A percentile compares a stretch with the other conserved stretches of the same genome.
Conservation (phyloP, 2,888 invertebrate genomes). For the Oscheius sp. region DNA sequence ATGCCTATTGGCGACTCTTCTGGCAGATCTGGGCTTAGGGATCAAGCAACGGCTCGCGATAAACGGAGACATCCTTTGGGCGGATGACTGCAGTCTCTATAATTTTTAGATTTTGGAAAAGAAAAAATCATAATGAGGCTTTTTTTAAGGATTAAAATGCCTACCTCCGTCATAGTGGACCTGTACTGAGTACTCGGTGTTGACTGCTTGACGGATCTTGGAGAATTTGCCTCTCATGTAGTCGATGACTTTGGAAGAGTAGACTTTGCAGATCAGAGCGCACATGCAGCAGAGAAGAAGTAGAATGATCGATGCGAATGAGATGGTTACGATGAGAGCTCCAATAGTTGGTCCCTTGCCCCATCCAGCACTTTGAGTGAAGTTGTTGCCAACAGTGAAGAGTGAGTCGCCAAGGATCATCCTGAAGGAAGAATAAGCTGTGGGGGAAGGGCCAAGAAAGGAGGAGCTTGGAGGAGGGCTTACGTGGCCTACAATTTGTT, state of each 20-base stretch:
- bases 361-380: neutral
- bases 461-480: too few species aligned
- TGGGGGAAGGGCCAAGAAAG: too few species aligned
- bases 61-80: too few species aligned
- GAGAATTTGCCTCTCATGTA: neutral
- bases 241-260: neutral
- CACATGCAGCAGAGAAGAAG: neutral
- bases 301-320: neutral
- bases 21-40: too few species aligned
- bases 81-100: too few species aligned
- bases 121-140: too few species aligned
- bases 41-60: too few species aligned
- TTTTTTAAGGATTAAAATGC: too few species aligned
- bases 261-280: neutral
- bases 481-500: too few species aligned
- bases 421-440: neutral
- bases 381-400: neutral
- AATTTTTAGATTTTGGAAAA: too few species aligned
- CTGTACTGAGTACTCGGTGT: neutral
- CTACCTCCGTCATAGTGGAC: neutral
- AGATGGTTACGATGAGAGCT: neutral
- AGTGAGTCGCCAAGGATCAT: constrained; percentile 1
- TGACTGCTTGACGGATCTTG: neutral
- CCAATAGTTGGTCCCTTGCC: neutral
- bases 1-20: too few species aligned